Base-by-base conservation (phyloP, 2,888 invertebrate genomes). In the Octonoba sinensis region DNA sequence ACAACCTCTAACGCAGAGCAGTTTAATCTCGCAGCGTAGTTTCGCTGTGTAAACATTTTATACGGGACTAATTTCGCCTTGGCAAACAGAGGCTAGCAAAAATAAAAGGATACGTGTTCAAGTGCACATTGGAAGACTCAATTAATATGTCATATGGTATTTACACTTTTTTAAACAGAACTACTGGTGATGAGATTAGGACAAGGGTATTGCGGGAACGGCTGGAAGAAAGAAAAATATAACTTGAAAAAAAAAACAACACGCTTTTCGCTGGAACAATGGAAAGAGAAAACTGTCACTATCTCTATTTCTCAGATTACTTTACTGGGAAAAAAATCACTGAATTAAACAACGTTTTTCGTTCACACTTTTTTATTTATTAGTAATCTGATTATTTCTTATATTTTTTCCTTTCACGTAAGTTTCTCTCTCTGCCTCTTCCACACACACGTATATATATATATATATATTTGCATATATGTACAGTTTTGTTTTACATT, bases 121-220 rank as follows among this genome's bases (percentile, higher is more conserved):
- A 76, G 69, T 36, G 62, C 49, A n/a, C 51, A 27, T 62, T 54
- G 51, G 36, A 46, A 57, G 66, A 65, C 71, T 71, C 71, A 78
- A 78, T 78, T 71, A 70, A 70, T 78, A 64, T 66, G 71, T 78
- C 78, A 78, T 76, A 76, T 76, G 69, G 62, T 62, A 70, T 76
- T 76, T 70, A 69, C 69, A 62, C 54, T 75, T 75, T 75, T 75
- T 75, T 57, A 46, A 67, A 67, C 36, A 56, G 44, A n/a, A 18
- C 59, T 20, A n/a, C 67, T 60, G 46, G 12, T 44, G 59, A 67
- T 24, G 59, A 75, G 75, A 75, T 75, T 67, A 67, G 51, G 60
- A 66, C 60, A 75, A 44, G 54, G 44, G 46, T 15, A 15, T 75
- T 57, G 49, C 59, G 56, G n/a, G 49, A 72, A 56, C 24, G 57